phyloP scores from a whole-genome alignment of 1,140 invertebrate species.

The Mactra quadrangularis region DNA sequence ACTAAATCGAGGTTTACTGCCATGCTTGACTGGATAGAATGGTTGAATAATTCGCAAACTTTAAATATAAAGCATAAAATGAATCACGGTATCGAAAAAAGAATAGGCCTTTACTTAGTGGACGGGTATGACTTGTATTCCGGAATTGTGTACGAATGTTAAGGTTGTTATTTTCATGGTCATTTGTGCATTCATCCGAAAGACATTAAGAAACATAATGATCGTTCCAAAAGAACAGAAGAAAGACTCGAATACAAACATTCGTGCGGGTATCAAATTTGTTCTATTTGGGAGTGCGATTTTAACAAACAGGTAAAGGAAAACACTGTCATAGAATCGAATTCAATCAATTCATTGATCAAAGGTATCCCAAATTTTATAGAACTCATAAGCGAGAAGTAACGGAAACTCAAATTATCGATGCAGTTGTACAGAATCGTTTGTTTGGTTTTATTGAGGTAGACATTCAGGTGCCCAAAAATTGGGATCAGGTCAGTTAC shows the following conservation, averaged over 20 bases:
- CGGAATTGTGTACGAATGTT: neutral
- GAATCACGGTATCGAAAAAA: neutral
- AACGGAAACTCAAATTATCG: too few relatives aligned
- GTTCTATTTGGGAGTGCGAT: too few relatives aligned
- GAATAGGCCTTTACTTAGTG: conserved; percentile 2
- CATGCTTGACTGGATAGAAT: conserved; percentile 24
- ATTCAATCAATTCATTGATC: too few relatives aligned
- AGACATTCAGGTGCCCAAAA: too few relatives aligned
- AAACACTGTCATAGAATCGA: too few relatives aligned
- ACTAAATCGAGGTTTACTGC: neutral
- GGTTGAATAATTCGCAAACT: conserved; percentile 10
- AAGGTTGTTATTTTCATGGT: neutral
- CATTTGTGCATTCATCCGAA: neutral
- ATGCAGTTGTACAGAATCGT: too few relatives aligned
- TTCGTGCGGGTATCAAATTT: neutral
- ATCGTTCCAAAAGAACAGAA: neutral
- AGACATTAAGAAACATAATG: neutral
- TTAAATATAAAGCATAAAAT: conserved; percentile 12
- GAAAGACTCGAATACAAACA: neutral
- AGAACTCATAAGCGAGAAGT: too few relatives aligned
- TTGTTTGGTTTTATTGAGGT: too few relatives aligned
- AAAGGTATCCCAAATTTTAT: too few relatives aligned
- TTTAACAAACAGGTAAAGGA: too few relatives aligned
- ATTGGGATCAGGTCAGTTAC: too few relatives aligned
- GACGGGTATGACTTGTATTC: neutral